A percentile compares a stretch with the other conserved stretches of the same genome.
Evolutionary conservation across 2,888 invertebrate genomes (phyloP).

Genomic region (Seladonia tumulorum): DNA sequence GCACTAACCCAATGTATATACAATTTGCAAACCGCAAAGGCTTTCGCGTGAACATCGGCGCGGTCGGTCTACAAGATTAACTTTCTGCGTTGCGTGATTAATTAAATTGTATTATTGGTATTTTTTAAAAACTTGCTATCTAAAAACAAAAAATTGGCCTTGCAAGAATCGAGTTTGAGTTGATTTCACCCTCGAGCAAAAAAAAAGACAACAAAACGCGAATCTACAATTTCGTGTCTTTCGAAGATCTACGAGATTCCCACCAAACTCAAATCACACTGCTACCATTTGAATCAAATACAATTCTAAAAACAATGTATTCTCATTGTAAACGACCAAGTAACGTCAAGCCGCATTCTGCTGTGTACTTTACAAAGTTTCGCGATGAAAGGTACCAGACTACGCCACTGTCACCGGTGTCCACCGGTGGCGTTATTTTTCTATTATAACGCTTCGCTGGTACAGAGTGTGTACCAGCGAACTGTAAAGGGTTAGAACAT

Average conservation of each 20-base stretch:
- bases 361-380: background rate
- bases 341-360: background rate
- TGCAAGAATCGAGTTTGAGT: background rate
- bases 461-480: background rate
- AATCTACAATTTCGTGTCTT: background rate
- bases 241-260: background rate
- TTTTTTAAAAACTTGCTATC: too few relatives aligned
- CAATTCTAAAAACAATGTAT: background rate
- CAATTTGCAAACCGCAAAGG: background rate
- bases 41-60: background rate
- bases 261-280: background rate
- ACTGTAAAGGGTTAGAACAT: background rate
- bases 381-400: background rate
- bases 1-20: background rate
- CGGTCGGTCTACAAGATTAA: background rate
- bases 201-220: background rate
- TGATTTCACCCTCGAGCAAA: background rate
- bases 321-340: background rate
- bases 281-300: background rate
- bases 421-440: background rate
- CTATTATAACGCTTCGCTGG: background rate
- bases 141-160: too few relatives aligned
- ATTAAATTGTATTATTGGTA: too few relatives aligned
- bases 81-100: background rate
- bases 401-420: background rate